Base-by-base conservation (phyloP, 1,140 invertebrate genomes). In the Solenopsis invicta region DNA sequence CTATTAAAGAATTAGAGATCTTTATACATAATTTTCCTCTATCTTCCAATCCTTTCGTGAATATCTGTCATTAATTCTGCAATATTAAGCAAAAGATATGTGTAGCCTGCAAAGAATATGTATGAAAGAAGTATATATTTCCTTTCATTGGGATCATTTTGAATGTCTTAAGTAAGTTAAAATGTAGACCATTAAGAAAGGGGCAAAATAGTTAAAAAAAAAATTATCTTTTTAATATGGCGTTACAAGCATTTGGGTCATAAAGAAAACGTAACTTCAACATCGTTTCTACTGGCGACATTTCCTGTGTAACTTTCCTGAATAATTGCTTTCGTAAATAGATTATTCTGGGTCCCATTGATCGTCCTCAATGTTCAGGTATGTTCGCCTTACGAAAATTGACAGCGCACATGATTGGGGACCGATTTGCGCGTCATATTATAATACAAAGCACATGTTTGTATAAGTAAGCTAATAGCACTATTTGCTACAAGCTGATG, bases 401-500 rank as follows among this genome's bases (percentile, higher is more conserved):
- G 50, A 74, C 67, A 61, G 29, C 80, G 80, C 54, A 74, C 29
- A 61, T 41, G 41, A 41, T 41, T 41, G 41, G 56, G 54, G 54
- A 84, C 13, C 80, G 41, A 74, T 62, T 84, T 84, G 69, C 69
- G 69, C 69, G 41, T 74, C 41, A 50, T 74, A 67, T 41, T 66
- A 34, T 50, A 61, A 62, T 72, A 84, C 45, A 89, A 80, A 85
- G 87, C 88, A 87, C 78, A 84, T 69, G 77, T 89, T 90, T 84
- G 37, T 90, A 87, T 78, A 78, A 89, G 75, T 86, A 59, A 87
- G 61, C 54, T 61, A 82, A 71, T 66, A 72, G 37, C 62, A 62
- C 74, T 72, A 72, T 81, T 81, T 78, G 74, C 74, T 86, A n/a
- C 76, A 87, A 52, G 76, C 69, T 56, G 62, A 87, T 52, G 64